A percentile compares a stretch with the other conserved stretches of the same genome.
Evolutionary conservation across 2,888 invertebrate species (phyloP).

Genomic region (Chrysodeixis includens): DNA sequence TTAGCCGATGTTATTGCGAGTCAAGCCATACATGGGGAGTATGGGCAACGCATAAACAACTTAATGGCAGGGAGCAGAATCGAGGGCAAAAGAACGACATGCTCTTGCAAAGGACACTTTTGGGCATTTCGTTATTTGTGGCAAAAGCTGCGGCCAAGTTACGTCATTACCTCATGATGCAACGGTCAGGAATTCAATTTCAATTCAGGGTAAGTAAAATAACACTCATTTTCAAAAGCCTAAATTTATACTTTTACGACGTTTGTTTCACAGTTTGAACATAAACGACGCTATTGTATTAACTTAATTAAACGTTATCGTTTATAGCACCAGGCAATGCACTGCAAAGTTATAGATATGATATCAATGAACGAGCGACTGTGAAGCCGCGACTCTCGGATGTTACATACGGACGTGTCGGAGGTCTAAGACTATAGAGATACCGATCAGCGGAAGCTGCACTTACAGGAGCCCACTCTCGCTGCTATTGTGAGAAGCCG

Average conservation of each 20-base stretch:
- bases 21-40: conserved; percentile 74
- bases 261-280: conserved; percentile 24
- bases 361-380: conserved; percentile 50
- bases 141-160: conserved; percentile 31
- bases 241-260: conserved; percentile 34
- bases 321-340: neutral
- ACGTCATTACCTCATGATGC: conserved; percentile 48
- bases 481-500: conserved; percentile 80
- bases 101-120: conserved; percentile 55
- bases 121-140: conserved; percentile 40
- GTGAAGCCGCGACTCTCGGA: conserved; percentile 71
- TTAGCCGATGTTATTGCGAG: conserved; percentile 73
- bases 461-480: conserved; percentile 78
- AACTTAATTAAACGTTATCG: conserved; percentile 6
- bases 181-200: conserved; percentile 49
- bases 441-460: conserved; percentile 80
- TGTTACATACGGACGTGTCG: conserved; percentile 68
- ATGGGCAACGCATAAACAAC: conserved; percentile 70
- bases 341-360: conserved; percentile 6
- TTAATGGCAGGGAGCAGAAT: conserved; percentile 67
- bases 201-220: conserved; percentile 44
- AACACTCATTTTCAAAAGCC: conserved; percentile 36
- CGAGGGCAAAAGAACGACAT: conserved; percentile 65
- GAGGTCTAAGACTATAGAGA: conserved; percentile 73
- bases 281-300: conserved; percentile 20